Evolutionary conservation across 2,797 vertebrate genomes (phyloP).

Genomic region (Enteromius thamalakanensis): DNA sequence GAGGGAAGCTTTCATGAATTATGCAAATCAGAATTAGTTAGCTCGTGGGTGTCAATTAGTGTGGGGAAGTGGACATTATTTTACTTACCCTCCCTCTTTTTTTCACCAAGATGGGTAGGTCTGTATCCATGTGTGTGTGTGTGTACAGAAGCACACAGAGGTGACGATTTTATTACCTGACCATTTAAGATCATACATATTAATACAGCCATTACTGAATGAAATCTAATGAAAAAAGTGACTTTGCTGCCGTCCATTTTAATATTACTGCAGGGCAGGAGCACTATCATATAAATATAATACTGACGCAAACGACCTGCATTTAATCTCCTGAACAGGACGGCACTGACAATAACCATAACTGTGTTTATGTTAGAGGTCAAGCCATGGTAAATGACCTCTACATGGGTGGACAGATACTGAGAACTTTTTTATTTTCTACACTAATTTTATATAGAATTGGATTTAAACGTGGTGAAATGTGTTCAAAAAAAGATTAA

Average conservation of each 20-base stretch:
- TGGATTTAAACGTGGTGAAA: not conserved
- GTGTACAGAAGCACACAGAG: constrained; percentile 8
- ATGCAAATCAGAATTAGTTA: constrained; percentile 72
- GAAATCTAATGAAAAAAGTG: constrained; percentile 18
- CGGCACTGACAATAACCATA: not conserved
- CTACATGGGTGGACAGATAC: not conserved
- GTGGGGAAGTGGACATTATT: constrained; percentile 56
- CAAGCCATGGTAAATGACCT: not conserved
- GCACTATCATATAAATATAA: constrained; percentile 17
- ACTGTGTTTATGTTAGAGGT: constrained; percentile 20
- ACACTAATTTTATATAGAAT: not conserved
- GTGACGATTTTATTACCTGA: constrained; percentile 45
- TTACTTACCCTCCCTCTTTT: constrained; percentile 51
- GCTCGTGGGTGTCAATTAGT: constrained; percentile 69
- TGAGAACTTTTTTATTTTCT: not conserved
- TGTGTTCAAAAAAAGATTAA: not conserved
- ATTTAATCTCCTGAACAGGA: constrained; percentile 7
- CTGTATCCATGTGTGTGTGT: not conserved
- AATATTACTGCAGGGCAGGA: not conserved
- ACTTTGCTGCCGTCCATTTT: constrained; percentile 13
- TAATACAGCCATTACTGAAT: constrained; percentile 58
- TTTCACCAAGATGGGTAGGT: not conserved
- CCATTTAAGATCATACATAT: constrained; percentile 66
- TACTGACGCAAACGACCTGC: not conserved
- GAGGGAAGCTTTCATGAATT: constrained; percentile 66